These are phyloP conservation scores for Neolamprologus fasciatus DNA, from an alignment of 2,113 vertebrate species.

Conservation along the genomic window DNA sequence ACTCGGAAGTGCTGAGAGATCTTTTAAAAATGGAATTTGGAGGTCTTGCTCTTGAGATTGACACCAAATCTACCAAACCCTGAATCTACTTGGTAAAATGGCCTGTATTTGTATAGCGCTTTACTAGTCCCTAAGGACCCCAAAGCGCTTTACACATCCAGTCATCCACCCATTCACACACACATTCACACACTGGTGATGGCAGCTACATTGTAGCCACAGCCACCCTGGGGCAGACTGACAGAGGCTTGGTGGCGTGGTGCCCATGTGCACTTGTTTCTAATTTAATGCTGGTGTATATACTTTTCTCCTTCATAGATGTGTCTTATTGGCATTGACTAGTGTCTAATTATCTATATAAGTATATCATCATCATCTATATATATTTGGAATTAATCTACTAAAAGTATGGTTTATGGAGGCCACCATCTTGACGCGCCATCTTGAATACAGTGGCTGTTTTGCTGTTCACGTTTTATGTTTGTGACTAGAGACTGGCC, in stretches of 20 bases:
- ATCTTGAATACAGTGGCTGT: not conserved
- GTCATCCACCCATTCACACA: not conserved
- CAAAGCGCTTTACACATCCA: not conserved
- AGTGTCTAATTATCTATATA: not conserved
- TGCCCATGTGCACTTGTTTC: not conserved
- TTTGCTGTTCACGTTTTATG: not conserved
- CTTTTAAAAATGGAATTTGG: not conserved
- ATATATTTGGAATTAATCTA: not conserved
- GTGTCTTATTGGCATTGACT: not conserved
- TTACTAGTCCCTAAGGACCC: not conserved
- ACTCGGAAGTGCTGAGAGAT: accelerated
- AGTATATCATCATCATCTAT: not conserved
- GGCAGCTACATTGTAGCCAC: too few relatives aligned
- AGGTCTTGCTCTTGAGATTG: not conserved
- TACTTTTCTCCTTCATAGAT: not conserved
- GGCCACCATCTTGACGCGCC: not conserved
- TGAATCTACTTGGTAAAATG: not conserved
- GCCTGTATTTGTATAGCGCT: not conserved
- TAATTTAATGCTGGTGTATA: not conserved
- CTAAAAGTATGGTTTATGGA: not conserved
- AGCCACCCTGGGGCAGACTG: not conserved
- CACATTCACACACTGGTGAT: not conserved
- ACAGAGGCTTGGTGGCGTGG: not conserved
- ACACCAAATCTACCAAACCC: not conserved
- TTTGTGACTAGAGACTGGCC: not conserved